Evolutionary conservation across 1,140 invertebrate genomes (phyloP).

Genomic region (Philopotamus ludificatus): DNA sequence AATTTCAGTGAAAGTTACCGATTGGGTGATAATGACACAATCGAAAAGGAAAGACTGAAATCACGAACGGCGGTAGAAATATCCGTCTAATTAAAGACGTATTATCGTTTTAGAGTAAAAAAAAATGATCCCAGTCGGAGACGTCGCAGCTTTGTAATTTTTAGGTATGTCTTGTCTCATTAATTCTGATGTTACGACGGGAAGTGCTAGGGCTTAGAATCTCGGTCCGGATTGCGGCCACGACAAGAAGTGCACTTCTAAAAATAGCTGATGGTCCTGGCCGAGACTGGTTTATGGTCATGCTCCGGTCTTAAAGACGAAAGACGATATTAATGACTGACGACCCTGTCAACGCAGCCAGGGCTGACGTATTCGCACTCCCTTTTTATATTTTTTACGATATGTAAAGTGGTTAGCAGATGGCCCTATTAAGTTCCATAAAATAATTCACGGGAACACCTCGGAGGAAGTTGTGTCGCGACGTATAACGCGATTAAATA

Average conservation of each 20-base stretch:
- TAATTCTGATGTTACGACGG: background rate
- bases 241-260: background rate
- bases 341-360: background rate
- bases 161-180: no score
- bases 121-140: no score
- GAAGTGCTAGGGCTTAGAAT: constrained; percentile 3
- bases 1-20: no score
- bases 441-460: constrained; percentile 26
- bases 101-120: no score
- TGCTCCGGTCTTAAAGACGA: background rate
- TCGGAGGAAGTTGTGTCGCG: background rate
- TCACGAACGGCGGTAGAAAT: no score
- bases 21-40: no score
- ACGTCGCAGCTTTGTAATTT: no score
- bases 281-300: constrained; percentile 1
- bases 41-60: no score
- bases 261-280: constrained; percentile 11
- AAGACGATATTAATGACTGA: constrained; percentile 12
- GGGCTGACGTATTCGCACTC: background rate
- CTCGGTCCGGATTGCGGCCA: constrained; percentile 2
- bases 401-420: constrained; percentile 9
- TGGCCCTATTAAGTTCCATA: constrained; percentile 23
- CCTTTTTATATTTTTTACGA: background rate
- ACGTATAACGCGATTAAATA: constrained; percentile 19
- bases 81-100: no score